These are phyloP conservation scores for Amniataba percoides DNA, from an alignment of 2,797 vertebrate species.

Conservation along the genomic window DNA sequence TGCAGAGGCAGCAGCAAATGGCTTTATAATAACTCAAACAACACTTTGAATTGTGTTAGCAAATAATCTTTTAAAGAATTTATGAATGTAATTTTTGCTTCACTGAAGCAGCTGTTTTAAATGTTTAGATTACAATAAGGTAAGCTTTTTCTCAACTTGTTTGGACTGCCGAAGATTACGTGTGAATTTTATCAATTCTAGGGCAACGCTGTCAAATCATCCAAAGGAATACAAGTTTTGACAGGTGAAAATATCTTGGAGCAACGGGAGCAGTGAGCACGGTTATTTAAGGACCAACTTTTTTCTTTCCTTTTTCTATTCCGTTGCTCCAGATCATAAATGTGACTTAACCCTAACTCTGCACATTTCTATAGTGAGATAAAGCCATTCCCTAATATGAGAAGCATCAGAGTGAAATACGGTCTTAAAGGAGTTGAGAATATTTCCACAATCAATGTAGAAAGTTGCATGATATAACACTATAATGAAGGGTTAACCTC, in stretches of 20 bases:
- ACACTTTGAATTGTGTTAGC: not conserved
- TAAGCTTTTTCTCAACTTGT: not conserved
- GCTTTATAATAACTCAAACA: not conserved
- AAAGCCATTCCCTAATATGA: not conserved
- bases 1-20: not conserved
- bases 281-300: not conserved
- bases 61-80: not conserved
- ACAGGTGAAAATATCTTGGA: conserved; percentile 14
- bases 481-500: conserved; percentile 66
- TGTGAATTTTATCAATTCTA: not conserved
- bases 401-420: not conserved
- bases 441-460: conserved; percentile 43
- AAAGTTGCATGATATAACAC: conserved; percentile 39
- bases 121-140: not conserved
- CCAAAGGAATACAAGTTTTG: conserved; percentile 3
- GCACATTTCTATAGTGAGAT: not conserved
- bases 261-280: not conserved
- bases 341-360: not conserved
- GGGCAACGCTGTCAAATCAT: not conserved
- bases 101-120: not conserved
- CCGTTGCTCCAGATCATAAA: not conserved
- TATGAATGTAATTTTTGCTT: not conserved
- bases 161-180: not conserved
- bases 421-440: conserved; percentile 11
- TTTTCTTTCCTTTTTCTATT: conserved; percentile 1